phyloP scores from a whole-genome alignment of 2,113 vertebrate species.

The Hemiprocne comata region DNA sequence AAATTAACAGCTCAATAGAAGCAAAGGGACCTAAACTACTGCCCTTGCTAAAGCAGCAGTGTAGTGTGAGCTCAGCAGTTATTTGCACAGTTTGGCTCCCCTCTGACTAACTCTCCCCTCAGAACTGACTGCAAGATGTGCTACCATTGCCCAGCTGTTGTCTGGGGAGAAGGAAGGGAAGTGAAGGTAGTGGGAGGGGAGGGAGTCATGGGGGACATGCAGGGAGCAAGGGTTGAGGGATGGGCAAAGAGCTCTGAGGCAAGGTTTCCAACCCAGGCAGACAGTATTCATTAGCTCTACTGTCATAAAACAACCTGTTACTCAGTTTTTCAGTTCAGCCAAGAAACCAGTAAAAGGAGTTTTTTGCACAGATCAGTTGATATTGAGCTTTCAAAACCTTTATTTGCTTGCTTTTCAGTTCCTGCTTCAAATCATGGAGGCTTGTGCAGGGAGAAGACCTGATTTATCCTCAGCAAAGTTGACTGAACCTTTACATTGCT shows the following conservation, averaged over 20 bases:
- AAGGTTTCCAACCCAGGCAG: not conserved
- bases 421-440: not conserved
- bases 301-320: not conserved
- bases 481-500: not conserved
- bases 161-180: not conserved
- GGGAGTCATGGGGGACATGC: not conserved
- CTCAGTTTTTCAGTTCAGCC: not conserved
- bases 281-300: slow-evolving; percentile 8
- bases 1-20: not conserved
- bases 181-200: not conserved
- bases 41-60: not conserved
- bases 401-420: not conserved
- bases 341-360: not conserved
- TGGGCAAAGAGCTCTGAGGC: not conserved
- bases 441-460: not conserved
- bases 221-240: not conserved
- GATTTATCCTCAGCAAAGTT: not conserved
- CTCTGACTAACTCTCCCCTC: not conserved
- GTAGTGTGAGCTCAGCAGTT: not conserved
- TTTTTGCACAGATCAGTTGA: not conserved
- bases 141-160: not conserved
- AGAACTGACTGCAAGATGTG: not conserved
- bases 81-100: not conserved
- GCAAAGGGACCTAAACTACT: not conserved
- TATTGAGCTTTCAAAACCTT: not conserved